Evolutionary conservation across 2,888 invertebrate species (phyloP).

Genomic region (Urechis unicinctus): DNA sequence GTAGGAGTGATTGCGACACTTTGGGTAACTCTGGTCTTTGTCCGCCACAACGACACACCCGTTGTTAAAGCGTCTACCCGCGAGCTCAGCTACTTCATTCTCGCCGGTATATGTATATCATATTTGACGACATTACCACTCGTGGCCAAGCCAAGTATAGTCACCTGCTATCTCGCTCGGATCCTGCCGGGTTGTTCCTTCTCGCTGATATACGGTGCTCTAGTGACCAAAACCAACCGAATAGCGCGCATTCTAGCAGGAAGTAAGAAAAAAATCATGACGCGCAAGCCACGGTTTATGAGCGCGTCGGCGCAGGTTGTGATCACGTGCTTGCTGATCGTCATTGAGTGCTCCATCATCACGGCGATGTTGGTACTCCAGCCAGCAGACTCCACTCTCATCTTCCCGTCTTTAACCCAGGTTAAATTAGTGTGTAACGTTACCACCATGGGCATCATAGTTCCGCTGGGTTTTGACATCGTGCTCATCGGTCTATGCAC

Average conservation of each 20-base stretch:
- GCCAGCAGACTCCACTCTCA: slow-evolving; percentile 57
- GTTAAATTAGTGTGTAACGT: slow-evolving; percentile 62
- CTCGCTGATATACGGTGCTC: slow-evolving; percentile 91
- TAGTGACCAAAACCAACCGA: slow-evolving; percentile 94
- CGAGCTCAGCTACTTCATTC: slow-evolving; percentile 72
- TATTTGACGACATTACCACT: slow-evolving; percentile 74
- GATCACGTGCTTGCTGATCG: slow-evolving; percentile 78
- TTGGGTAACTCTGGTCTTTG: slow-evolving; percentile 74
- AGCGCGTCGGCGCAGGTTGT: slow-evolving; percentile 54
- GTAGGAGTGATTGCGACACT: slow-evolving; percentile 75
- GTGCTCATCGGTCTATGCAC: slow-evolving; percentile 75
- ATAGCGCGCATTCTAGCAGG: slow-evolving; percentile 95
- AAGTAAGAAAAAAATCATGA: slow-evolving; percentile 86
- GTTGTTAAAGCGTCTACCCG: slow-evolving; percentile 91
- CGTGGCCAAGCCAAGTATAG: slow-evolving; percentile 69
- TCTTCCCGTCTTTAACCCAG: slow-evolving; percentile 47
- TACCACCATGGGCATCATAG: slow-evolving; percentile 59
- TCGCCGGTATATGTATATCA: slow-evolving; percentile 52
- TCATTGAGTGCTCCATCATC: slow-evolving; percentile 74
- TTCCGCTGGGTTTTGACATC: slow-evolving; percentile 74
- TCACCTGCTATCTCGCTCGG: slow-evolving; percentile 81
- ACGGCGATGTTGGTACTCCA: slow-evolving; percentile 60
- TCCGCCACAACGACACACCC: slow-evolving; percentile 84
- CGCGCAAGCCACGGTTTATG: slow-evolving; percentile 83
- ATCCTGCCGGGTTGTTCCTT: slow-evolving; percentile 92